Base-by-base conservation (phyloP, 2,797 vertebrate species). In the Jordanella pulchra region DNA sequence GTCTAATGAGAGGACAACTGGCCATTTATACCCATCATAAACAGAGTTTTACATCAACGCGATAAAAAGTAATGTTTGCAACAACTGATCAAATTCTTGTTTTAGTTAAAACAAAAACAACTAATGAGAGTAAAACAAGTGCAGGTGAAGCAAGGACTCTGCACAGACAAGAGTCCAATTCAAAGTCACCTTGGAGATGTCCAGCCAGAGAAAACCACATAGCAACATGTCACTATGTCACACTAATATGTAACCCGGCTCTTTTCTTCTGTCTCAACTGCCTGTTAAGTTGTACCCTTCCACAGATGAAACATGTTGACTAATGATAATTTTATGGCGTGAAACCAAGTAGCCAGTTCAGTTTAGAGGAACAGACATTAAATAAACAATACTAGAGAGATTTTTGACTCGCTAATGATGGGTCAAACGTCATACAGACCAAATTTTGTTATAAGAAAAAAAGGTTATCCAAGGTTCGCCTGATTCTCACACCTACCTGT, bases 401-500 rank as follows among this genome's bases (percentile, higher is more conserved):
- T 35, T 53, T 58, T 45, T 67, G 44, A 75, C 42, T 14, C 35
- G 9, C 12, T 67, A 64, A 72, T 51, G 76, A 68, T 48, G 56
- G 51, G 53, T 4, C 48, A 66, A 39, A 32, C 47, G 12, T 23
- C 17, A 77, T 66, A n/a, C 69, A 78, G 73, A 44, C 66, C 42
- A 27, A 44, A 27, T 42, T 77, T 73, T 68, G 80, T 77, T 75
- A 74, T 25, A 73, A 54, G 32, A 23, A 69, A 56, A 63, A 15
- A 51, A 69, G 51, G 30, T 13, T 4, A 0, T 15, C 7, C 35
- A 4, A 0, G 9, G 51, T 68, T 69, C 55, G n/a, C 27, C 51
- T 65, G 63, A 44, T 44, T 45, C 13, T 71, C 39, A 64, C 73
- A 90, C 92, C 25, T 93, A 93, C 92, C 93, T 93, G 79, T 92